A percentile compares a stretch with the other conserved stretches of the same genome.
Conservation (phyloP, 2,797 vertebrate species). For the Xenops minutus region DNA sequence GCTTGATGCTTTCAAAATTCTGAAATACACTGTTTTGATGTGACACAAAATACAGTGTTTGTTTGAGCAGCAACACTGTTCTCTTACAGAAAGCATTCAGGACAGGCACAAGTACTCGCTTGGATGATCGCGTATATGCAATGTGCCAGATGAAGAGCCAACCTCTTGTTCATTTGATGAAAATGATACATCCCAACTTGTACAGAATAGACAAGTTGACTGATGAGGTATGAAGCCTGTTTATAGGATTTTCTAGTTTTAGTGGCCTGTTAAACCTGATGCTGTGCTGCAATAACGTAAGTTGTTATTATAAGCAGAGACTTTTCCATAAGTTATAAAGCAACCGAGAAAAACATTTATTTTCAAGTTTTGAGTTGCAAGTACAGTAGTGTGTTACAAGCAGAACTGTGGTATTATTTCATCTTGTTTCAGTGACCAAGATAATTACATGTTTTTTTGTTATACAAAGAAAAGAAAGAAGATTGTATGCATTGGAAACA, state of each 20-base stretch:
- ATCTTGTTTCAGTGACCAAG: neutral
- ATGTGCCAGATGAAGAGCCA: conserved; percentile 98
- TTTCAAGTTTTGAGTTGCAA: neutral
- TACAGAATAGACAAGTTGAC: conserved; percentile 92
- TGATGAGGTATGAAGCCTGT: conserved; percentile 80
- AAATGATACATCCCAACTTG: conserved; percentile 90
- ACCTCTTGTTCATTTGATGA: conserved; percentile 91
- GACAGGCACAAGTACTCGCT: conserved; percentile 89
- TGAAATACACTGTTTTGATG: neutral
- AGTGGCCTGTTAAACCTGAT: neutral
- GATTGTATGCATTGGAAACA: neutral
- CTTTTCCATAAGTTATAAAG: neutral
- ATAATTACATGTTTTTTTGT: neutral
- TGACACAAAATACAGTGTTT: neutral
- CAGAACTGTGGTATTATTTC: neutral
- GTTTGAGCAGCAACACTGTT: neutral
- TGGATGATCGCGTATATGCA: conserved; percentile 93
- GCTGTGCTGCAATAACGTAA: neutral
- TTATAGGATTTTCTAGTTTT: neutral
- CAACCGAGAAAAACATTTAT: neutral
- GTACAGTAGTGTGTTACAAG: neutral
- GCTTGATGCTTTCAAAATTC: neutral
- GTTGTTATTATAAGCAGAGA: rapidly evolving
- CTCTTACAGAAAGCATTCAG: conserved; percentile 89
- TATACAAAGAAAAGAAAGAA: neutral